A percentile compares a stretch with the other conserved stretches of the same genome.
Evolutionary conservation across 2,888 invertebrate species (phyloP).

Genomic region (Drosophila atripex): DNA sequence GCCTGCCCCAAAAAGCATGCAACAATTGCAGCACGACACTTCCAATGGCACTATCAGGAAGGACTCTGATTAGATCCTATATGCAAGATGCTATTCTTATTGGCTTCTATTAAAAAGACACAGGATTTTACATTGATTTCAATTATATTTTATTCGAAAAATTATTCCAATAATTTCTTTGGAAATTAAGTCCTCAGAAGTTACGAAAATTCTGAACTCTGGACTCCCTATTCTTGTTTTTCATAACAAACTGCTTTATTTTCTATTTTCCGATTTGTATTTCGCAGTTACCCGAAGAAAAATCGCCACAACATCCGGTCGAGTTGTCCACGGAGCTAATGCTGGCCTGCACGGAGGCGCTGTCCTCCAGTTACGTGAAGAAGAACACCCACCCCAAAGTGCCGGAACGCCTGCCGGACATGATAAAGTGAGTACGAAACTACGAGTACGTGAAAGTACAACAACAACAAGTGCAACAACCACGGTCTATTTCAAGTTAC

Average conservation of each 20-base stretch:
- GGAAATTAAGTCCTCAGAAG: background rate
- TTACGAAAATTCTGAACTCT: background rate
- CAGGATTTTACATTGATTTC: no score
- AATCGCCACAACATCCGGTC: slow-evolving; percentile 84
- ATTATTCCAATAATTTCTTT: background rate
- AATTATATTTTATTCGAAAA: no score
- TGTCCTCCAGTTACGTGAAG: slow-evolving; percentile 83
- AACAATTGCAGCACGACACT: slow-evolving; percentile 55
- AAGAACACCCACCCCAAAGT: slow-evolving; percentile 84
- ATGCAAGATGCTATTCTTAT: no score
- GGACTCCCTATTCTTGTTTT: background rate
- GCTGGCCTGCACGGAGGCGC: slow-evolving; percentile 84
- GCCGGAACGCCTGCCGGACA: slow-evolving; percentile 84
- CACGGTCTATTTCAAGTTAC: slow-evolving; percentile 14
- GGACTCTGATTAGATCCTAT: no score
- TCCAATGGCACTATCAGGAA: no score
- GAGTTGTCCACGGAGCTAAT: slow-evolving; percentile 84
- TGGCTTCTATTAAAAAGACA: no score
- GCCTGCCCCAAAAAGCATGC: slow-evolving; percentile 68
- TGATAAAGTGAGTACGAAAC: slow-evolving; percentile 83
- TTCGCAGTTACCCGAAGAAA: slow-evolving; percentile 84
- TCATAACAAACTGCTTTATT: background rate
- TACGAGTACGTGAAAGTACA: background rate
- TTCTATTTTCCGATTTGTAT: slow-evolving; percentile 26
- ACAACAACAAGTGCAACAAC: slow-evolving; percentile 33